Evolutionary conservation across 2,888 invertebrate species (phyloP), one percentile per base, ranked within the genome.

Genomic region (Lobophora halterata): DNA sequence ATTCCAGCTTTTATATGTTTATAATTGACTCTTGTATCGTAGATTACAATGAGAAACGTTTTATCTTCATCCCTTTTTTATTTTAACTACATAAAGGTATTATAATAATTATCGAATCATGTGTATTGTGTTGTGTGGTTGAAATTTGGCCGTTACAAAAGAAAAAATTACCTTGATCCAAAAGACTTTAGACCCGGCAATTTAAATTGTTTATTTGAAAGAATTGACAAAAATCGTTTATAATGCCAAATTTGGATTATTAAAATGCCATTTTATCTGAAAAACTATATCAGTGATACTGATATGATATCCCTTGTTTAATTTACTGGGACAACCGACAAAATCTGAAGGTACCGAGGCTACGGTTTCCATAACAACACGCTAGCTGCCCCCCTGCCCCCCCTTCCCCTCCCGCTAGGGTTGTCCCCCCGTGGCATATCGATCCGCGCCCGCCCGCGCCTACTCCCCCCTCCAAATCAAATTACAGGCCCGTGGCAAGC

Each of bases 291-390:
- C 71, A 57, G 59, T 56, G 63, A 74, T n/a, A n/a, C n/a, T n/a
- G n/a, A n/a, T n/a, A n/a, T n/a, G n/a, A n/a, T 79, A 68, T 73
- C 68, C 82, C 85, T 83, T 83, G 85, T 85, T 85, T 82, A 81
- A 83, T 83, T 82, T 77, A 75, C 71, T 75, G 71, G 79, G 77
- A 82, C 76, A 77, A 69, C 77, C 72, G 73, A 74, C 78, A 65
- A 83, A 86, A 85, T 86, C 85, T 82, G 82, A 71, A 79, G 71
- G 79, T 79, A 73, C 77, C 79, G 77, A 14, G 44, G 38, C 45
- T 78, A 70, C 76, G 81, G 85, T 85, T 85, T 73, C 85, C 82
- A 85, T 83, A 77, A 80, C 85, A 81, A 86, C 86, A 76, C 76
- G 79, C 79, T 61, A 78, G 73, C 67, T 72, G 70, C 67, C 55